phyloP scores from a whole-genome alignment of 1,140 invertebrate species.

The Eueides isabella region DNA sequence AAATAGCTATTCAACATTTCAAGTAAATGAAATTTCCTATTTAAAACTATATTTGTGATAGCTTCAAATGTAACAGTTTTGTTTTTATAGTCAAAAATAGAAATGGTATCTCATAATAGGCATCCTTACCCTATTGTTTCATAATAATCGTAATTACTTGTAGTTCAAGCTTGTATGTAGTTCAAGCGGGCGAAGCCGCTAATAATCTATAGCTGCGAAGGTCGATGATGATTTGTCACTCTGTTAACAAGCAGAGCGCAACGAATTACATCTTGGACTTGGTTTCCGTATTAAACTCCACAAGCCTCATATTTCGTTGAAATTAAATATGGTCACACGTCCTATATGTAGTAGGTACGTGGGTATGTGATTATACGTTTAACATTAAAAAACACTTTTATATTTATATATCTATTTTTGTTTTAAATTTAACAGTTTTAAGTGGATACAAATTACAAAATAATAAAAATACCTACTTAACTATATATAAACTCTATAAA shows the following conservation, averaged over 20 bases:
- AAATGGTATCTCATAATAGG: background rate
- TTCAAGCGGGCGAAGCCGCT: too few relatives aligned
- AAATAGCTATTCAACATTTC: too few relatives aligned
- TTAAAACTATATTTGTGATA: too few relatives aligned
- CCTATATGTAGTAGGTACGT: slow-evolving; percentile 2
- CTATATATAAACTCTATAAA: too few relatives aligned
- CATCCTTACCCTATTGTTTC: background rate
- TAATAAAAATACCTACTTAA: too few relatives aligned
- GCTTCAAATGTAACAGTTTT: too few relatives aligned
- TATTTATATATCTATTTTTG: background rate
- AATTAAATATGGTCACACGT: slow-evolving; percentile 55
- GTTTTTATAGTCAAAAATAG: too few relatives aligned
- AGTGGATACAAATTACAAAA: too few relatives aligned
- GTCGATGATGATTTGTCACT: slow-evolving; percentile 28
- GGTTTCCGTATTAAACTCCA: slow-evolving; percentile 53
- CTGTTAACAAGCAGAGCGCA: slow-evolving; percentile 57
- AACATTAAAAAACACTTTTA: background rate
- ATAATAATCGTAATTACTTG: too few relatives aligned
- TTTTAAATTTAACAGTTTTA: background rate
- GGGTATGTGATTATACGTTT: background rate
- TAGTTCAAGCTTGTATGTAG: too few relatives aligned
- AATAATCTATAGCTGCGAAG: background rate
- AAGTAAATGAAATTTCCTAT: too few relatives aligned
- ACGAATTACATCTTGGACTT: slow-evolving; percentile 32
- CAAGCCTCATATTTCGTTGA: slow-evolving; percentile 63